These are phyloP conservation scores for Chanos chanos DNA, from an alignment of 2,797 vertebrate genomes.

Conservation along the genomic window DNA sequence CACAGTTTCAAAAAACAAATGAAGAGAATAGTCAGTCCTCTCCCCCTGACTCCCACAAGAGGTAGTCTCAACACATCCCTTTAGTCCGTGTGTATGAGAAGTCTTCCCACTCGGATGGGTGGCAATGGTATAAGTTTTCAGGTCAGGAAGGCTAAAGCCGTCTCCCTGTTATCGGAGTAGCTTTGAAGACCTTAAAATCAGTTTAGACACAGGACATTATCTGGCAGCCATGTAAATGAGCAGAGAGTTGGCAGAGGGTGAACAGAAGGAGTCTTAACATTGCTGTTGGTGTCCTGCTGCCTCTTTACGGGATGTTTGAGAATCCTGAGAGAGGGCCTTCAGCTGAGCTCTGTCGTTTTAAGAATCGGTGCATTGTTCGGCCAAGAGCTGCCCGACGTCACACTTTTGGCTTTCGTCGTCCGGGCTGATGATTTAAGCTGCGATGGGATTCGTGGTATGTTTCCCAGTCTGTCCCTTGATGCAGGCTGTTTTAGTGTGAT, in stretches of 20 bases:
- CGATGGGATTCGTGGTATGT: constrained; percentile 11
- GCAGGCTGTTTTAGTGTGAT: constrained; percentile 27
- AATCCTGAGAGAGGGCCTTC: too few relatives aligned
- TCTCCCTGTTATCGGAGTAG: constrained; percentile 7
- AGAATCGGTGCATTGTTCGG: not conserved
- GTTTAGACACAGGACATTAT: not conserved
- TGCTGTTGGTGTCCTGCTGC: too few relatives aligned
- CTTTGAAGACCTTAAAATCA: not conserved
- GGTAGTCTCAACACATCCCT: too few relatives aligned
- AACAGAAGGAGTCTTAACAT: too few relatives aligned
- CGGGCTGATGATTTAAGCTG: constrained; percentile 7
- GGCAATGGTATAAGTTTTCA: not conserved
- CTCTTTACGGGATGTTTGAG: too few relatives aligned
- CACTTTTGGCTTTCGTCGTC: constrained; percentile 20
- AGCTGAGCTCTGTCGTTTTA: constrained; percentile 17
- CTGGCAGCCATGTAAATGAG: constrained; percentile 13
- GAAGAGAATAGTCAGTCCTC: too few relatives aligned
- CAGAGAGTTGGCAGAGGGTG: not conserved
- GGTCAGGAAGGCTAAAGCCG: constrained; percentile 10
- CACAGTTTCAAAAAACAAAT: not conserved
- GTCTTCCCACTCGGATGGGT: too few relatives aligned
- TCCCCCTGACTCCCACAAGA: too few relatives aligned
- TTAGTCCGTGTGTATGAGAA: too few relatives aligned
- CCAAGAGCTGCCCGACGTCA: constrained; percentile 8
- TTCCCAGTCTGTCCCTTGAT: constrained; percentile 12